Conservation (phyloP, 2,113 vertebrate species). For the Phoxinus phoxinus region DNA sequence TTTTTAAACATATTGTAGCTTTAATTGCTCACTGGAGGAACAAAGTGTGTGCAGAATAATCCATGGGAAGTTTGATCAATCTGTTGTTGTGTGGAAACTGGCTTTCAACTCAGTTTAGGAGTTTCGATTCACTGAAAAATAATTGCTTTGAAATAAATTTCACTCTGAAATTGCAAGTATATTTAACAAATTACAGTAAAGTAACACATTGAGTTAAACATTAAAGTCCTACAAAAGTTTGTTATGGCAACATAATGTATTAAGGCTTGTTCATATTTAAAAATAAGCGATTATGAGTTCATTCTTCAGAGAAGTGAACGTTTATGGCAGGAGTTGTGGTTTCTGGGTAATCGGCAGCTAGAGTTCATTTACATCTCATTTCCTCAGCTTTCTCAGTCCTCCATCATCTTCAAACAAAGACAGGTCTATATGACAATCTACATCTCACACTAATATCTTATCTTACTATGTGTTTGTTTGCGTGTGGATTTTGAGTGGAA, state of each 20-base stretch:
- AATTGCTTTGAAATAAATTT: too few relatives aligned
- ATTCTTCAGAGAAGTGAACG: neutral
- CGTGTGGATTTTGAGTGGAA: neutral
- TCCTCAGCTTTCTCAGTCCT: neutral
- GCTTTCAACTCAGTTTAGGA: neutral
- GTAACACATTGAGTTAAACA: too few relatives aligned
- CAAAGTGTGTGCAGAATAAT: neutral
- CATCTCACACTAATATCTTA: neutral
- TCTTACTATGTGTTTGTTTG: neutral
- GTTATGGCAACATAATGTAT: neutral
- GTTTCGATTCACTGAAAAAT: neutral
- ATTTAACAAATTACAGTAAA: too few relatives aligned
- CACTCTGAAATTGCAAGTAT: too few relatives aligned
- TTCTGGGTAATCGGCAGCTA: neutral
- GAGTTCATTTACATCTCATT: conserved; percentile 13
- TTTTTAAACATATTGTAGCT: too few relatives aligned
- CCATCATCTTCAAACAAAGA: neutral
- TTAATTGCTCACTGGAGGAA: neutral
- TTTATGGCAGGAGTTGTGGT: neutral
- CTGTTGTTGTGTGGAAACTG: neutral
- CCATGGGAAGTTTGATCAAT: neutral
- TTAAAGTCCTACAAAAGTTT: neutral
- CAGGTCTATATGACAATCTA: neutral
- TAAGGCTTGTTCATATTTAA: neutral
- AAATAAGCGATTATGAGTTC: neutral